A percentile compares a stretch with the other conserved stretches of the same genome.
phyloP scores from a whole-genome alignment of 2,113 vertebrate species.

The Mesocricetus auratus region DNA sequence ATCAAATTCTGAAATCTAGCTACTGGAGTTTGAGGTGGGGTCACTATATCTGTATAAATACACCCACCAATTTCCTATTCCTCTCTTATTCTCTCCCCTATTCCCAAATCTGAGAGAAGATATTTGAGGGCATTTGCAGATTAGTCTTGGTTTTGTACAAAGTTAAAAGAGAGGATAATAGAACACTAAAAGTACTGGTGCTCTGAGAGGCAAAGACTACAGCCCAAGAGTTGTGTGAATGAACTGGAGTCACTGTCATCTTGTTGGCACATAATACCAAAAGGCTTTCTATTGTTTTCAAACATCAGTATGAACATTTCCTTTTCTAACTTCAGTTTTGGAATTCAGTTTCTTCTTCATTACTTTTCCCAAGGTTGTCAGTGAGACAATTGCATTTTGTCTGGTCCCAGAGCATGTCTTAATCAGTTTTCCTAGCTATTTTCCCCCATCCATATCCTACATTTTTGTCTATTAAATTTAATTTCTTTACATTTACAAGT shows the following conservation, averaged over 20 bases:
- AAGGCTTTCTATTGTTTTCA: constrained; percentile 24
- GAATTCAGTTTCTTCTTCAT: constrained; percentile 18
- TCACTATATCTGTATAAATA: neutral
- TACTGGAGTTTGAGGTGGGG: neutral
- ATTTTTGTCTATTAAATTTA: constrained; percentile 48
- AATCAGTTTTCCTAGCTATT: neutral
- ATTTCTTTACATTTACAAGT: constrained; percentile 29
- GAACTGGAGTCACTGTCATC: neutral
- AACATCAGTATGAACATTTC: neutral
- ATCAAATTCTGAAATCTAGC: neutral
- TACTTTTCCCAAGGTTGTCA: constrained; percentile 20
- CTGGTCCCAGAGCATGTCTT: neutral
- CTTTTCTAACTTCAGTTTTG: neutral
- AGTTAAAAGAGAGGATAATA: neutral
- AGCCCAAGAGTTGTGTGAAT: neutral
- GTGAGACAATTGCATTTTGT: neutral
- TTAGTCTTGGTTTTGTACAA: neutral
- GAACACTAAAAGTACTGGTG: neutral
- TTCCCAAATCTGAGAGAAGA: neutral
- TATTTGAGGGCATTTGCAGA: neutral
- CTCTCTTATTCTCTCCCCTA: neutral
- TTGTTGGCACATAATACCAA: neutral
- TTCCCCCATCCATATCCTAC: neutral
- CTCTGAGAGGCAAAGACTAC: neutral
- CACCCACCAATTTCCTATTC: neutral